Conservation (phyloP, 2,797 vertebrate genomes). For the Triplophysa yarkandensis region DNA sequence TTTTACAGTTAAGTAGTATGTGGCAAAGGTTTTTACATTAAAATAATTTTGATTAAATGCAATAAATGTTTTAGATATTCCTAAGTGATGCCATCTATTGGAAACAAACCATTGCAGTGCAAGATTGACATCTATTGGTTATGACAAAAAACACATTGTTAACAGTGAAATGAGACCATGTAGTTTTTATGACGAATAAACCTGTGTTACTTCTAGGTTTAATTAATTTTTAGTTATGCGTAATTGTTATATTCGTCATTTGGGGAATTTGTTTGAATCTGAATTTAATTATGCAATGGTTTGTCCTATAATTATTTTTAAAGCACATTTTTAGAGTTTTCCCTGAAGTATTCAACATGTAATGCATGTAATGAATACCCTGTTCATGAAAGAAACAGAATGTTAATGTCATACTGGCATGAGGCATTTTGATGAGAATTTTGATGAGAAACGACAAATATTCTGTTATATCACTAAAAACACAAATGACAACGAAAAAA, state of each 20-base stretch:
- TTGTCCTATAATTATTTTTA: too few species aligned
- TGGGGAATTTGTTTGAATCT: too few species aligned
- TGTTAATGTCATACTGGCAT: neutral
- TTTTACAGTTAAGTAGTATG: too few species aligned
- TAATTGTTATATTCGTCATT: too few species aligned
- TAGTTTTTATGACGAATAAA: too few species aligned
- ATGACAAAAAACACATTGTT: neutral
- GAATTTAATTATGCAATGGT: too few species aligned
- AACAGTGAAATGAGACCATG: neutral
- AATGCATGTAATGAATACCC: neutral
- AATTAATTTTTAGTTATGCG: too few species aligned
- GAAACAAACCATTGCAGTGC: neutral
- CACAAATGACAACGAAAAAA: slow-evolving; percentile 28
- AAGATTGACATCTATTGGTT: neutral
- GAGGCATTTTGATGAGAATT: neutral
- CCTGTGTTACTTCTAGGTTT: too few species aligned
- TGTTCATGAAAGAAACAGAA: neutral
- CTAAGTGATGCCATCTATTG: neutral
- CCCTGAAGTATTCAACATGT: neutral
- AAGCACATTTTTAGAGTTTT: too few species aligned
- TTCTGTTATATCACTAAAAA: slow-evolving; percentile 20
- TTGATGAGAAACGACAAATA: slow-evolving; percentile 2
- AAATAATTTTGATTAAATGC: too few species aligned
- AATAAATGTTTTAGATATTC: neutral
- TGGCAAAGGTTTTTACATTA: too few species aligned